Percentiles rank a stretch among this genome's conserved stretches.
phyloP scores from a whole-genome alignment of 1,140 invertebrate genomes.

The Lethrus apterus region DNA sequence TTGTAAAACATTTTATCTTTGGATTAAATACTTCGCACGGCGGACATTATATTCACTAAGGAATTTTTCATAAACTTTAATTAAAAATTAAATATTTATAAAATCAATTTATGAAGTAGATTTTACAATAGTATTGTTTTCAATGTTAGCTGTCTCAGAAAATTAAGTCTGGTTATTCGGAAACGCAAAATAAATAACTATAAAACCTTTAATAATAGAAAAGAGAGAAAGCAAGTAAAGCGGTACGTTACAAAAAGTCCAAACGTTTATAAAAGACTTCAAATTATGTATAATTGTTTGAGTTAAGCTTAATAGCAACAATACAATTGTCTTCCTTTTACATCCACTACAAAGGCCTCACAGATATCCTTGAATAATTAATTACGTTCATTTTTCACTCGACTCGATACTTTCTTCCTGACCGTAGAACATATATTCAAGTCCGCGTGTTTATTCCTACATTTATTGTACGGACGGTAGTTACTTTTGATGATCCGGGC shows the following conservation, averaged over 20 bases:
- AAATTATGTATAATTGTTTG: conserved; percentile 33
- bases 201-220: too few relatives aligned
- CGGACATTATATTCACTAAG: too few relatives aligned
- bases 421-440: conserved; percentile 23
- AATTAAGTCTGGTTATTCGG: too few relatives aligned
- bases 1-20: too few relatives aligned
- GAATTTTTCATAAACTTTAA: too few relatives aligned
- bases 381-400: conserved; percentile 29
- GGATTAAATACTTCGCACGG: too few relatives aligned
- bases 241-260: conserved; percentile 10
- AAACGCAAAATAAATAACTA: too few relatives aligned
- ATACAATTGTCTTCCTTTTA: conserved; percentile 29
- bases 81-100: too few relatives aligned
- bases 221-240: too few relatives aligned
- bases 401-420: conserved; percentile 28
- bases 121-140: too few relatives aligned
- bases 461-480: conserved; percentile 25
- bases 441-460: conserved; percentile 25
- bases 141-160: too few relatives aligned
- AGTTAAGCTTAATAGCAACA: conserved; percentile 26
- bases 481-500: conserved; percentile 23
- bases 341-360: conserved; percentile 22
- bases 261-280: conserved; percentile 25
- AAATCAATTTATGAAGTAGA: too few relatives aligned
- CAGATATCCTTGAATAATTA: conserved; percentile 33